Evolutionary conservation across 35 echinoderm and acorn worm genomes (phyloP), one percentile per base, ranked within the genome.

Genomic region (Amphiura filiformis): DNA sequence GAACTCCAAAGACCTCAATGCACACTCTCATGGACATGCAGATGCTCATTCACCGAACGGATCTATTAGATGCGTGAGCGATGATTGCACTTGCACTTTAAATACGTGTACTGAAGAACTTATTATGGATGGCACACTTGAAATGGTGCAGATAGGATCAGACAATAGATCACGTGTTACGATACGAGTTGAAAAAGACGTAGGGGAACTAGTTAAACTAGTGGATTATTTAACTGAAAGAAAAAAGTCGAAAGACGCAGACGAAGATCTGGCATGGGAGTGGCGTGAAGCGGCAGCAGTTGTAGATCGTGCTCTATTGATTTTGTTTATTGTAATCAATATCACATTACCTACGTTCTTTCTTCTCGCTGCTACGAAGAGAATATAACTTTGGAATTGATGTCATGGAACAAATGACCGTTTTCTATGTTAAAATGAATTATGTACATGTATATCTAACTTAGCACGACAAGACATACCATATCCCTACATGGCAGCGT

Each of bases 251-350:
- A 91, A 91, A 30, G 90, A 91, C 22, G n/a, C 83, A 0, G 83
- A 86, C 37, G 76, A 78, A 76, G 70, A 86, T 33, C 44, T 80
- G 20, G 84, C 90, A 3, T 47, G 83, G 12, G 83, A 91, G 31
- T 91, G 90, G 90, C 31, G 80, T 36, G 90, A 91, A 38, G 90
- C 90, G 28, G 90, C 90, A 20, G 90, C 80, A 9, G 83, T 91
- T 2, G 47, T 91, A 22, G 90, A 91, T 61, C 76, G 84, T 12
- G 82, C 78, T 0, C 76, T 91, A 32, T 64, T 91, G 18, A 86
- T 85, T 36, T 37, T 91, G 52, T 91, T 91, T 57, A 91, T 82
- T 22, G 34, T 91, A 14, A 39, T 91, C 32, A 86, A 86, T 56
- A 86, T 86, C 31, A 38, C 39, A 34, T 34, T 91, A 56, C 90